Evolutionary conservation across 2,113 vertebrate species (phyloP).

Genomic region (Pholis gunnellus): DNA sequence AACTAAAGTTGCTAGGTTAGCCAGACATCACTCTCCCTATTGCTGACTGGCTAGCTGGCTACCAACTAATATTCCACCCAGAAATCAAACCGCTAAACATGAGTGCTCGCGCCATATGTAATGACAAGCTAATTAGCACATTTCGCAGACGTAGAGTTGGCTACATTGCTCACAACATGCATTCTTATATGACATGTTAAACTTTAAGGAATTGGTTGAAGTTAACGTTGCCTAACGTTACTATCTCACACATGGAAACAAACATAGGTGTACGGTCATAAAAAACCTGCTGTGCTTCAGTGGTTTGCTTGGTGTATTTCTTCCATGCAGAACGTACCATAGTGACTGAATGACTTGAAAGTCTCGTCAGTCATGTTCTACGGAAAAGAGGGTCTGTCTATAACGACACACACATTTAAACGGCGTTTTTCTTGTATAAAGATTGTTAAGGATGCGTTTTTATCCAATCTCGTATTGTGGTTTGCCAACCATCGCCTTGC

Average conservation of each 20-base stretch:
- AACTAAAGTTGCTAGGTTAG: slow-evolving; percentile 31
- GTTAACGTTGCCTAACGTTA: neutral
- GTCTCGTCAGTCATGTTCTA: neutral
- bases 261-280: neutral
- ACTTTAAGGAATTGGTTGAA: slow-evolving; percentile 2
- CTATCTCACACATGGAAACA: neutral
- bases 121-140: neutral
- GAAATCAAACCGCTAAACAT: no score
- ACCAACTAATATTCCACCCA: neutral
- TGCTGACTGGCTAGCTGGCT: slow-evolving; percentile 54
- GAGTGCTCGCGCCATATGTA: neutral
- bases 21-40: neutral
- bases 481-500: neutral
- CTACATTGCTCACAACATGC: neutral
- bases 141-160: neutral
- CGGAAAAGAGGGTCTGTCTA: neutral
- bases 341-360: neutral
- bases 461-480: neutral
- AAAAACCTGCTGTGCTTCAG: neutral
- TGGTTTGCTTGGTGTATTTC: neutral
- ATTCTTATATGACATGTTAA: neutral
- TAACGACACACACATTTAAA: neutral
- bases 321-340: neutral
- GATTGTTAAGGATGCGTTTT: neutral
- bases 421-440: neutral